Conservation (phyloP, 2,888 invertebrate species). For the Tenodera sinensis region DNA sequence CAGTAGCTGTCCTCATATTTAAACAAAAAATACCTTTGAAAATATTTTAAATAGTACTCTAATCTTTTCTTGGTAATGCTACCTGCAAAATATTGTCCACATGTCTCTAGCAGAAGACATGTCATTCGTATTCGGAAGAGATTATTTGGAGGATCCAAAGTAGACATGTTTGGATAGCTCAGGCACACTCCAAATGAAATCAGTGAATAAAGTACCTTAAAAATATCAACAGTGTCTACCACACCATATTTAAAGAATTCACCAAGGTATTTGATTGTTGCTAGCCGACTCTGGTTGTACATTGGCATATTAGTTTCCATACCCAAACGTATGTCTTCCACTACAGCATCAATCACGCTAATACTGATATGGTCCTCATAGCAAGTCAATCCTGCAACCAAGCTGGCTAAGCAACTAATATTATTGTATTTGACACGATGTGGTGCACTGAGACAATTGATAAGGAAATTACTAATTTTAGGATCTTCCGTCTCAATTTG, state of each 20-base stretch:
- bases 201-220: constrained; percentile 80
- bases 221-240: constrained; percentile 87
- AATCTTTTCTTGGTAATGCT: constrained; percentile 84
- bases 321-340: constrained; percentile 91
- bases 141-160: constrained; percentile 83
- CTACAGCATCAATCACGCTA: constrained; percentile 85
- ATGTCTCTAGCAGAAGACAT: constrained; percentile 87
- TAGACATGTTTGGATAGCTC: constrained; percentile 62
- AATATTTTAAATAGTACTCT: constrained; percentile 87
- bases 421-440: constrained; percentile 88
- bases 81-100: constrained; percentile 90
- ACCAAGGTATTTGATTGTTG: constrained; percentile 92
- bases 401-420: constrained; percentile 81
- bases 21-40: constrained; percentile 65
- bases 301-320: constrained; percentile 82
- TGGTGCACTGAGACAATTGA: constrained; percentile 84
- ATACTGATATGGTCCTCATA: constrained; percentile 75
- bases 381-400: constrained; percentile 83
- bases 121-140: constrained; percentile 84
- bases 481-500: constrained; percentile 88
- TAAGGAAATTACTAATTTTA: constrained; percentile 66
- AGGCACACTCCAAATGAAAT: constrained; percentile 86
- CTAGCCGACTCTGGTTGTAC: constrained; percentile 88
- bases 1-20: constrained; percentile 77
- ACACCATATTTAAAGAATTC: constrained; percentile 95